Conservation (phyloP, 2,113 vertebrate species). For the Grammomys dolichurus region DNA sequence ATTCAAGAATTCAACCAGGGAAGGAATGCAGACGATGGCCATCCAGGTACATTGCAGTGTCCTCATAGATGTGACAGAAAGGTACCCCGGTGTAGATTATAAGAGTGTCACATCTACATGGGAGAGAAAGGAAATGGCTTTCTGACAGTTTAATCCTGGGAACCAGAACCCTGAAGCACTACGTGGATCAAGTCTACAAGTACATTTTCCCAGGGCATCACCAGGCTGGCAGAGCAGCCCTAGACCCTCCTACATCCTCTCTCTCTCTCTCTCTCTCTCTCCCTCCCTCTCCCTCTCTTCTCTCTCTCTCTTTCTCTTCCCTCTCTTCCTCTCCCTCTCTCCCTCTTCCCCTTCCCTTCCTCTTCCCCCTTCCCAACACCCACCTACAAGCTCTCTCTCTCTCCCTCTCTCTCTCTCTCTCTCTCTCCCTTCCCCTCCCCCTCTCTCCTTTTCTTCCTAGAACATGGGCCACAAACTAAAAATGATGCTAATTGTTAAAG, state of each 20-base stretch:
- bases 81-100: rapidly evolving
- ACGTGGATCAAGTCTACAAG: background rate
- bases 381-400: too few species aligned
- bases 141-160: background rate
- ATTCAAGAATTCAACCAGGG: background rate
- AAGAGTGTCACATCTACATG: background rate
- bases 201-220: too few species aligned
- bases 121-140: background rate
- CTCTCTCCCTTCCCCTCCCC: too few species aligned
- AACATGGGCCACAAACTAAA: background rate
- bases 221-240: too few species aligned
- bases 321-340: background rate
- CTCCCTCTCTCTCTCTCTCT: background rate
- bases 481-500: background rate
- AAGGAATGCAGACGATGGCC: background rate
- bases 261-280: background rate
- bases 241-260: too few species aligned
- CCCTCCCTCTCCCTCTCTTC: too few species aligned
- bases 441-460: background rate
- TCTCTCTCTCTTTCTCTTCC: background rate
- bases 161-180: background rate
- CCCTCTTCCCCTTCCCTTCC: too few species aligned
- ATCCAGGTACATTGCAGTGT: rapidly evolving
- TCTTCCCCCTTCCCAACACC: too few species aligned
- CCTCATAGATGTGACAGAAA: background rate